Percentiles rank a stretch among this genome's conserved stretches.
phyloP scores from a whole-genome alignment of 2,113 vertebrate genomes.

The Xyrauchen texanus region DNA sequence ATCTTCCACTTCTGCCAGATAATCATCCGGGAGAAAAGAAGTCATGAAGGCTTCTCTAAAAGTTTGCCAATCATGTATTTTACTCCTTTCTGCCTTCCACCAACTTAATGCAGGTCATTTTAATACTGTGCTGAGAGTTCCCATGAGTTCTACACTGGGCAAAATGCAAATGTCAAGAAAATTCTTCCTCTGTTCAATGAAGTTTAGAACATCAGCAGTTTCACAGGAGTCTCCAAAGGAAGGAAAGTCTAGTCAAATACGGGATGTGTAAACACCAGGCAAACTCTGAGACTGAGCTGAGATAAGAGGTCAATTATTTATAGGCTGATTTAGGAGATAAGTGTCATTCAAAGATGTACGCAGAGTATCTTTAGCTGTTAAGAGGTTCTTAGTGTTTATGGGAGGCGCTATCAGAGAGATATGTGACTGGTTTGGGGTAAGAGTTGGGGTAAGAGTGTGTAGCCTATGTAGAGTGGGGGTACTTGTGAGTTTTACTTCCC shows the following conservation, averaged over 20 bases:
- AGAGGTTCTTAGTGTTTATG: too few relatives aligned
- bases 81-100: not conserved
- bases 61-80: not conserved
- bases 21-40: not conserved
- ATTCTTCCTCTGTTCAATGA: conserved; percentile 25
- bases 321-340: too few relatives aligned
- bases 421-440: too few relatives aligned
- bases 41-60: not conserved
- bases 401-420: too few relatives aligned
- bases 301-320: too few relatives aligned
- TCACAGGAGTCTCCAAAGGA: not conserved
- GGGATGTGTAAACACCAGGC: not conserved
- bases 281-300: too few relatives aligned
- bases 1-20: not conserved
- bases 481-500: too few relatives aligned
- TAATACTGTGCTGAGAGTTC: not conserved
- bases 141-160: not conserved
- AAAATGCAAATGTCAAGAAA: not conserved
- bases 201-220: not conserved
- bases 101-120: conserved; percentile 9
- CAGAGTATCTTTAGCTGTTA: too few relatives aligned
- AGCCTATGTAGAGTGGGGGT: too few relatives aligned
- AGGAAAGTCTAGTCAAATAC: not conserved
- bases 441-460: too few relatives aligned
- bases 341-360: too few relatives aligned